Evolutionary conservation across 2,113 vertebrate species (phyloP).

Genomic region (Barbus barbus): DNA sequence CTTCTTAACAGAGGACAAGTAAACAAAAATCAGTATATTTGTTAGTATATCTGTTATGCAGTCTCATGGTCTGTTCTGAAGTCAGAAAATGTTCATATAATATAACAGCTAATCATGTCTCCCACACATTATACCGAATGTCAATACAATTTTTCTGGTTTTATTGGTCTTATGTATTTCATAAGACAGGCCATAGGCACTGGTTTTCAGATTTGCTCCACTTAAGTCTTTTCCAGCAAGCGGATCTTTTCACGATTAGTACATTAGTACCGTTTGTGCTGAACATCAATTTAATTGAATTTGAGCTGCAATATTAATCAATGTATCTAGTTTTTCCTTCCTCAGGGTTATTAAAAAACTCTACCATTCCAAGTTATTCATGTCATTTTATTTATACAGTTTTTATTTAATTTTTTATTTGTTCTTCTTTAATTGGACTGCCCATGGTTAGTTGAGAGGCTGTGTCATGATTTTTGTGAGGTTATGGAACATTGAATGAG

Average conservation of each 20-base stretch:
- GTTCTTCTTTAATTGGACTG: not conserved
- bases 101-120: not conserved
- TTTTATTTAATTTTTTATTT: not conserved
- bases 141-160: not conserved
- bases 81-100: not conserved
- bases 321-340: not conserved
- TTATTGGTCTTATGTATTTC: constrained; percentile 9
- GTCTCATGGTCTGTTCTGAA: not conserved
- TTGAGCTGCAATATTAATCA: not conserved
- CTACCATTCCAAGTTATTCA: too few relatives aligned
- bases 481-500: not conserved
- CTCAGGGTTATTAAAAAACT: too few relatives aligned
- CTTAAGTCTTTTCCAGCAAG: constrained; percentile 13
- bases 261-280: not conserved
- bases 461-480: not conserved
- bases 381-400: not conserved
- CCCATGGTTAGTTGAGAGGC: not conserved
- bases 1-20: not conserved
- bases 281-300: not conserved
- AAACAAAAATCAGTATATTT: not conserved
- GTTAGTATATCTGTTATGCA: not conserved
- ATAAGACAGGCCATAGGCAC: constrained; percentile 15
- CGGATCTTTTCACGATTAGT: constrained; percentile 4
- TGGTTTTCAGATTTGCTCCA: constrained; percentile 7
- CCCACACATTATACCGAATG: constrained; percentile 15